These are phyloP conservation scores for Andrena chrysosceles DNA, from an alignment of 2,888 invertebrate species.

Conservation along the genomic window DNA sequence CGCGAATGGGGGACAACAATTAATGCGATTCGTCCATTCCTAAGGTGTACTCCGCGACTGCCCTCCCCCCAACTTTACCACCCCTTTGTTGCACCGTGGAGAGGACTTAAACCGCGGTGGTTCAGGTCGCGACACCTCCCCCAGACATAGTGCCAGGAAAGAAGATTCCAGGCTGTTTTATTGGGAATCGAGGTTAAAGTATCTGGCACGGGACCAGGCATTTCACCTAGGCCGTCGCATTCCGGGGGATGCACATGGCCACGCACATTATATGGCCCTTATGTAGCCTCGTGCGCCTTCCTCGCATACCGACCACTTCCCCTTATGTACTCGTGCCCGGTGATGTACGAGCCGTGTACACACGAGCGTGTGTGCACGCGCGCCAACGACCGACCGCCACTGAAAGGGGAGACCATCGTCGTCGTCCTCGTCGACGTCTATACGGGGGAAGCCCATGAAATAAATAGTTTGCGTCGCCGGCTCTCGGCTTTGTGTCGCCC, in stretches of 20 bases:
- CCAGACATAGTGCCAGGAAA: constrained; percentile 48
- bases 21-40: not conserved
- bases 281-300: constrained; percentile 49
- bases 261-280: constrained; percentile 64
- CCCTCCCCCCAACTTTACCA: not conserved
- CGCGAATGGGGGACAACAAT: not conserved
- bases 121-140: constrained; percentile 33
- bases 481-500: constrained; percentile 52
- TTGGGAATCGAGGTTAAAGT: constrained; percentile 83
- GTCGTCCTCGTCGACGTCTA: constrained; percentile 33
- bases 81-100: not conserved
- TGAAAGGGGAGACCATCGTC: constrained; percentile 39
- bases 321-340: constrained; percentile 46
- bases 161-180: constrained; percentile 77
- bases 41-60: not conserved
- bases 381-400: constrained; percentile 26
- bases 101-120: not conserved
- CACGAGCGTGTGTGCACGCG: not conserved
- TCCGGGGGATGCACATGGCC: constrained; percentile 68
- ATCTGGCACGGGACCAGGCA: constrained; percentile 80
- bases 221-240: constrained; percentile 76
- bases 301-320: constrained; percentile 55
- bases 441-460: constrained; percentile 51
- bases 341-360: constrained; percentile 55
- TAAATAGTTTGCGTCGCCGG: constrained; percentile 61